Evolutionary conservation across 92 coral and sea anemone species (phyloP).

Genomic region (Siderastrea radians): DNA sequence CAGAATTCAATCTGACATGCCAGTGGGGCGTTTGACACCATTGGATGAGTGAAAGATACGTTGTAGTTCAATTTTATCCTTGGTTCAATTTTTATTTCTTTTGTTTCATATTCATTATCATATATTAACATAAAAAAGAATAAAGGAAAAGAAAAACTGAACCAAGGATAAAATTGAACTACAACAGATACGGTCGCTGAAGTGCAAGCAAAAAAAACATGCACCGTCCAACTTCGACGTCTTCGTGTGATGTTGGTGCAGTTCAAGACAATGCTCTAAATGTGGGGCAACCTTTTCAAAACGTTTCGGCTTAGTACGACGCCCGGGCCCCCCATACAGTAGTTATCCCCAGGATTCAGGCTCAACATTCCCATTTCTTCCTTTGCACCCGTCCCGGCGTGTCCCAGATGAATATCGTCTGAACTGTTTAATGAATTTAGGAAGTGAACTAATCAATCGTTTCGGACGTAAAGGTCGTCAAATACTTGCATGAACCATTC

Average conservation of each 20-base stretch:
- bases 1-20: too few relatives aligned
- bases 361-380: conserved; percentile 55
- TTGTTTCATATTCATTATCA: too few relatives aligned
- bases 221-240: conserved; percentile 84
- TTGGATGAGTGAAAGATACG: too few relatives aligned
- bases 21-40: too few relatives aligned
- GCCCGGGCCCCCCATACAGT: conserved; percentile 71
- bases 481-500: conserved; percentile 74
- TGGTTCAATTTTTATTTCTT: too few relatives aligned
- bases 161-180: too few relatives aligned
- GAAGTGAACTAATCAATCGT: conserved; percentile 25
- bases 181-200: too few relatives aligned
- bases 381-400: conserved; percentile 62
- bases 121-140: too few relatives aligned
- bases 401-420: conserved; percentile 61
- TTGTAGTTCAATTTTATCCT: too few relatives aligned
- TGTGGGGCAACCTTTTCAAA: conserved; percentile 54
- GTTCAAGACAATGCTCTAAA: conserved; percentile 49
- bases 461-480: conserved; percentile 68
- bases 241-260: conserved; percentile 61
- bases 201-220: neutral
- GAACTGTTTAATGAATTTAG: conserved; percentile 56
- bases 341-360: conserved; percentile 60
- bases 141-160: too few relatives aligned
- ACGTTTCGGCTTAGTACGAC: conserved; percentile 61